Evolutionary conservation across 1,140 invertebrate genomes (phyloP).

Genomic region (Orussus abietinus): DNA sequence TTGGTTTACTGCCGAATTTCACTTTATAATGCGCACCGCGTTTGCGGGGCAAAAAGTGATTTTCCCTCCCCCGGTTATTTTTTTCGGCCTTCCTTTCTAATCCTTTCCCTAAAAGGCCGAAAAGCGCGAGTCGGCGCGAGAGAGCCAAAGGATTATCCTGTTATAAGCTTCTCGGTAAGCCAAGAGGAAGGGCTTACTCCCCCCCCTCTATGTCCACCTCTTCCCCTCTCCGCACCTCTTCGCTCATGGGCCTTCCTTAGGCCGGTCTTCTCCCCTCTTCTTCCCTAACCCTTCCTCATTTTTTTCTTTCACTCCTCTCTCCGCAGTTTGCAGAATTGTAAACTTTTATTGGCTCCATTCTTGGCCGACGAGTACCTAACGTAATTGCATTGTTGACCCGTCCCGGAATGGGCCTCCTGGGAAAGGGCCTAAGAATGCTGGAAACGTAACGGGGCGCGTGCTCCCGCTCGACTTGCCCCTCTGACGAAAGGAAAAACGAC

Average conservation of each 20-base stretch:
- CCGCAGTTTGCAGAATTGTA: not conserved
- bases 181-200: constrained; percentile 7
- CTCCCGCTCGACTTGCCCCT: too few relatives aligned
- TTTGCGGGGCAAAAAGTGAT: constrained; percentile 18
- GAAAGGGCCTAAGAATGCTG: too few relatives aligned
- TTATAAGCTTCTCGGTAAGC: constrained; percentile 9
- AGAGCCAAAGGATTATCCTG: constrained; percentile 24
- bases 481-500: too few relatives aligned
- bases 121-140: not conserved
- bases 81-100: constrained; percentile 8
- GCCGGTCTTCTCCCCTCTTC: constrained; percentile 4
- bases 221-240: too few relatives aligned
- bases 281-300: not conserved
- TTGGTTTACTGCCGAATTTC: constrained; percentile 30
- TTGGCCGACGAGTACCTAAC: not conserved
- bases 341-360: not conserved
- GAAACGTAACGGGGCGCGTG: too few relatives aligned
- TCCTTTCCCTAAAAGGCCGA: constrained; percentile 6
- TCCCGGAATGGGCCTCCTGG: not conserved
- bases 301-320: not conserved
- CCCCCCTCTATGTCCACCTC: not conserved
- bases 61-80: constrained; percentile 8
- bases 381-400: not conserved
- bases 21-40: constrained; percentile 20
- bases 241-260: not conserved